A percentile compares a stretch with the other conserved stretches of the same genome.
Conservation (phyloP, 2,888 invertebrate species). For the Volucella inanis region DNA sequence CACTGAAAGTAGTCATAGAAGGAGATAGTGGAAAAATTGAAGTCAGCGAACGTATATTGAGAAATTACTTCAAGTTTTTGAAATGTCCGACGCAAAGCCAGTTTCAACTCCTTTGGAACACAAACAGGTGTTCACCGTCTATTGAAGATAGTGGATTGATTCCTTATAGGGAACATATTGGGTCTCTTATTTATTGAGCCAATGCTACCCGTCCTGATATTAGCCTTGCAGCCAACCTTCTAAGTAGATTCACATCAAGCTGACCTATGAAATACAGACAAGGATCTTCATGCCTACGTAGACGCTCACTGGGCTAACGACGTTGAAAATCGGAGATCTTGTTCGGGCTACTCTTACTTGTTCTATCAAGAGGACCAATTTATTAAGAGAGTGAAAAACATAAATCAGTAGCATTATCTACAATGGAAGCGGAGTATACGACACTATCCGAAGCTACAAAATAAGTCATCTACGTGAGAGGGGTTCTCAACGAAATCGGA, state of each 20-base stretch:
- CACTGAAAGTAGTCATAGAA: not conserved
- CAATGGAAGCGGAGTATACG: slow-evolving; percentile 40
- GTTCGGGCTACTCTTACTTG: slow-evolving; percentile 6
- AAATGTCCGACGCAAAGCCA: slow-evolving; percentile 56
- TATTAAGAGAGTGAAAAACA: slow-evolving; percentile 18
- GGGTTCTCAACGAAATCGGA: not conserved
- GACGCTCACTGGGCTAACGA: slow-evolving; percentile 25
- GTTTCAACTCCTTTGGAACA: slow-evolving; percentile 66
- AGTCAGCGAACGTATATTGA: slow-evolving; percentile 55
- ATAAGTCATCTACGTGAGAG: slow-evolving; percentile 3
- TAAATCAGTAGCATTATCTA: slow-evolving; percentile 24
- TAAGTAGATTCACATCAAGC: slow-evolving; percentile 17
- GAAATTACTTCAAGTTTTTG: slow-evolving; percentile 61
- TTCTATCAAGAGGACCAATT: slow-evolving; percentile 15
- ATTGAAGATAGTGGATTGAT: not conserved
- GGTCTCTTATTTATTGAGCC: slow-evolving; percentile 67
- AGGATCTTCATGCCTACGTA: not conserved
- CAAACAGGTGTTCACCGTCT: not conserved
- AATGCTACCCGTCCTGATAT: slow-evolving; percentile 63
- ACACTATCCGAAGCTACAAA: slow-evolving; percentile 17
- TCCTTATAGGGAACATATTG: slow-evolving; percentile 71
- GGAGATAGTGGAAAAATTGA: slow-evolving; percentile 46
- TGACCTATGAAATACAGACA: not conserved
- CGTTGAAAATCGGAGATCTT: slow-evolving; percentile 11
- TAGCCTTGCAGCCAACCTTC: slow-evolving; percentile 52